These are phyloP conservation scores for Silurus lanzhouensis DNA, from an alignment of 2,797 vertebrate species.

Conservation along the genomic window DNA sequence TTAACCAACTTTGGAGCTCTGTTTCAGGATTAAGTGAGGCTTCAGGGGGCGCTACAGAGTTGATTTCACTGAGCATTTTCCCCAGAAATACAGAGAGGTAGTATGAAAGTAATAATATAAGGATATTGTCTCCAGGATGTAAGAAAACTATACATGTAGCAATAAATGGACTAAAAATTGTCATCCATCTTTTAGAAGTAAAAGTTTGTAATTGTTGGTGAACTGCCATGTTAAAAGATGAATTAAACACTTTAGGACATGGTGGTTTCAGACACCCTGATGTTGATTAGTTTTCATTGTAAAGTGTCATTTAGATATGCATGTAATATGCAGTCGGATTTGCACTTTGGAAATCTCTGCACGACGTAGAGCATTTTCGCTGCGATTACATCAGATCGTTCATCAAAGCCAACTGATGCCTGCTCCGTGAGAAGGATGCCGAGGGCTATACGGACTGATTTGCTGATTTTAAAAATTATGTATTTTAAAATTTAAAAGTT, in stretches of 20 bases:
- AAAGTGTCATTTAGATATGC: background rate
- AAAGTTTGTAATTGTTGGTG: background rate
- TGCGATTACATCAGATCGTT: background rate
- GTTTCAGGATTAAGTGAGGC: background rate
- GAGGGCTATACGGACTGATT: constrained; percentile 1
- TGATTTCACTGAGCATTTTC: background rate
- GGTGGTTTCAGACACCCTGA: background rate
- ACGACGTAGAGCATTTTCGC: background rate
- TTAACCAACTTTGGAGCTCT: constrained; percentile 4
- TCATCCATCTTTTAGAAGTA: background rate
- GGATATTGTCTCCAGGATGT: background rate
- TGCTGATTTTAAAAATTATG: background rate
- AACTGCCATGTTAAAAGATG: background rate
- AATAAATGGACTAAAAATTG: background rate
- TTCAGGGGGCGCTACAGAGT: background rate
- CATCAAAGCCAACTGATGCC: background rate
- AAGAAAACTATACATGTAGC: background rate
- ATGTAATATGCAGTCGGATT: background rate
- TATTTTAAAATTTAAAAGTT: background rate
- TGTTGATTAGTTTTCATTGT: background rate
- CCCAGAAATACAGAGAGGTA: background rate
- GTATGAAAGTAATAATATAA: background rate
- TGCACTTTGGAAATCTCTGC: too few relatives aligned
- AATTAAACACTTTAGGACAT: background rate
- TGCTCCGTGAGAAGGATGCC: background rate